phyloP scores from a whole-genome alignment of 2,797 vertebrate species.

The Gallinago solitaria region DNA sequence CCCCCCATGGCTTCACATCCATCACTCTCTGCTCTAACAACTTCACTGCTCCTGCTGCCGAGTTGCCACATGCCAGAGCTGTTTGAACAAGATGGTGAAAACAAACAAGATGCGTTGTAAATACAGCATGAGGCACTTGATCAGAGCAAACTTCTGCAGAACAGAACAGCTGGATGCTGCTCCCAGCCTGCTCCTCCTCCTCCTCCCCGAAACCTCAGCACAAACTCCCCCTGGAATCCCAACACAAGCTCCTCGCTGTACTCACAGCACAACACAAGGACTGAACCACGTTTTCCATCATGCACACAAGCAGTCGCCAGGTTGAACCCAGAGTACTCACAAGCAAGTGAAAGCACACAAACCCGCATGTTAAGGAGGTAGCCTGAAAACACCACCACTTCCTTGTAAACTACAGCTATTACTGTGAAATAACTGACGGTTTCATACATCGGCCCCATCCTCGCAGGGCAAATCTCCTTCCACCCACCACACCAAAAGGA shows the following conservation, averaged over 20 bases:
- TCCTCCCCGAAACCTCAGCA: fast-evolving
- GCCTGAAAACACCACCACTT: not conserved
- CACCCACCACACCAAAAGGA: not conserved
- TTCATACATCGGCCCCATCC: not conserved
- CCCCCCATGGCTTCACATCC: not conserved
- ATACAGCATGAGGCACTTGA: not conserved
- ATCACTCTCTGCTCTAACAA: fast-evolving
- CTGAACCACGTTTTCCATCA: not conserved
- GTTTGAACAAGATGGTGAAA: not conserved
- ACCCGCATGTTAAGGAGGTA: not conserved
- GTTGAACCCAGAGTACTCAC: not conserved
- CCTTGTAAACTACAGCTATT: not conserved
- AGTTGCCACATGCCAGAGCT: not conserved
- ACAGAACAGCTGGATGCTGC: not conserved
- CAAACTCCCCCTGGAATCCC: not conserved
- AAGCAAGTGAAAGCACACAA: not conserved
- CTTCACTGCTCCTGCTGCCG: not conserved
- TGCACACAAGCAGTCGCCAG: not conserved
- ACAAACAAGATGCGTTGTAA: fast-evolving
- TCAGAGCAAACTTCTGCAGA: not conserved
- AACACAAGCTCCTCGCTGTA: too few species aligned
- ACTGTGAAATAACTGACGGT: not conserved
- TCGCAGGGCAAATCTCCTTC: not conserved
- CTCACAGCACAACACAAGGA: fast-evolving
- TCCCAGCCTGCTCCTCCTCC: not conserved